Percentiles rank a stretch among this genome's conserved stretches.
Conservation (phyloP, 1,140 invertebrate genomes). For the Drosophila erecta region DNA sequence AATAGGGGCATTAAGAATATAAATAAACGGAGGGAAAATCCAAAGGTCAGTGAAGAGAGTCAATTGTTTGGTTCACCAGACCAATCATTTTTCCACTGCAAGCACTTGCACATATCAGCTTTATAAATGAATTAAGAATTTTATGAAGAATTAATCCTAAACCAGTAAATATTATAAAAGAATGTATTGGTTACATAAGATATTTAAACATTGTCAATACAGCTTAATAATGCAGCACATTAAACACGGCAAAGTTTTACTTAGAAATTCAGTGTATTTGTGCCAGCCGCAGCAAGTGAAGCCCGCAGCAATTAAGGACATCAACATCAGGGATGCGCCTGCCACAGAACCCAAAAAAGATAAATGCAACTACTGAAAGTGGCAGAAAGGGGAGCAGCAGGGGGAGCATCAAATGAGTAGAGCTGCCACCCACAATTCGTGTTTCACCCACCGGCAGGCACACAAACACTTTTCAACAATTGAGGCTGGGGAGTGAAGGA, state of each 20-base stretch:
- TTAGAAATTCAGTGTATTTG: conserved; percentile 2
- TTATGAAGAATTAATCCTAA: too few relatives aligned
- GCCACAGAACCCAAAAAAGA: conserved; percentile 54
- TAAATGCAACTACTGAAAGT: conserved; percentile 43
- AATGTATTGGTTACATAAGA: too few relatives aligned
- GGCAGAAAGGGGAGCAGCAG: too few relatives aligned
- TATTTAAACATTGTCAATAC: too few relatives aligned
- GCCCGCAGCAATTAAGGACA: conserved; percentile 78
- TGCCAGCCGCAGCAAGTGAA: conserved; percentile 33
- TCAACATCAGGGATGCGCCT: conserved; percentile 45
- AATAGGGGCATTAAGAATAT: conserved; percentile 36
- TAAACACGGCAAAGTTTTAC: conserved; percentile 32
- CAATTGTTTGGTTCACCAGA: not conserved
- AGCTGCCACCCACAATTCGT: conserved; percentile 55
- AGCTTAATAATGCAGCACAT: conserved; percentile 15
- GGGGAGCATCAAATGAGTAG: conserved; percentile 33
- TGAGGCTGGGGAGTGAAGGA: conserved; percentile 1
- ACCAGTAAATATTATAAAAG: too few relatives aligned
- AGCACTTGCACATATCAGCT: not conserved
- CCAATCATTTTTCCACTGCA: not conserved
- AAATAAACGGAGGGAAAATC: conserved; percentile 14
- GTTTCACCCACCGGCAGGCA: conserved; percentile 13
- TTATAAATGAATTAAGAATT: too few relatives aligned
- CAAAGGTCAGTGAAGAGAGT: conserved; percentile 6
- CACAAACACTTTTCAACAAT: conserved; percentile 27